Evolutionary conservation across 92 coral and sea anemone genomes (phyloP), one percentile per base, ranked within the genome.

Genomic region (Nematostella vectensis): DNA sequence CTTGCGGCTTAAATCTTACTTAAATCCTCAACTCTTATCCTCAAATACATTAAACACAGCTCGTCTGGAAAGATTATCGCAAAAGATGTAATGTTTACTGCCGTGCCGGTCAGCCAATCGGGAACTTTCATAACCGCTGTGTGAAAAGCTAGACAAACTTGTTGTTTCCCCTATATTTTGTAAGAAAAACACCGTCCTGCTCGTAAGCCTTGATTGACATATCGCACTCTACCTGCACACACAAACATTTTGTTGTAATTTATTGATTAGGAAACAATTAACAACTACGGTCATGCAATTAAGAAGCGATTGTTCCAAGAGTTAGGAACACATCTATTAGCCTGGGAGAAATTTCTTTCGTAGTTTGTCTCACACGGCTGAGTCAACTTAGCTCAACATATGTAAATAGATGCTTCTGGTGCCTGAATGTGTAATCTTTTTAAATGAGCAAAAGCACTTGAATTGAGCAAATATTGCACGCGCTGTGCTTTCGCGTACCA

Each of bases 241-340:
- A 75, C 84, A 85, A 80, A 88, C 66, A 70, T 75, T 74, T 69
- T 75, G 94, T 54, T 72, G 87, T 85, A 80, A 85, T 81, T 75
- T 84, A 80, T 61, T 83, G 95, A 85, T 85, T 85, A 85, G 80
- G 59, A 47, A 79, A 80, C 95, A 81, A 85, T 85, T 85, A 85
- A 73, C 95, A 58, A 71, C 74, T 80, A 75, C 62, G 95, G 75
- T 73, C 83, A 80, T 74, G 71, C 88, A 85, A 85, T 85, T 85
- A 84, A 62, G 78, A 37, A 52, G 31, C 95, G 76, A 85, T 85
- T 80, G 94, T 85, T 85, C 77, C 57, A 58, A 61, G 74, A 66
- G 63, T 82, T 59, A 75, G 81, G 54, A 64, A 39, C 71, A 80
- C 84, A 80, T 80, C 70, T 39, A 48, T 65, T 33, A n/a, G n/a